Evolutionary conservation across 2,888 invertebrate genomes (phyloP).

Genomic region (Dione juno): DNA sequence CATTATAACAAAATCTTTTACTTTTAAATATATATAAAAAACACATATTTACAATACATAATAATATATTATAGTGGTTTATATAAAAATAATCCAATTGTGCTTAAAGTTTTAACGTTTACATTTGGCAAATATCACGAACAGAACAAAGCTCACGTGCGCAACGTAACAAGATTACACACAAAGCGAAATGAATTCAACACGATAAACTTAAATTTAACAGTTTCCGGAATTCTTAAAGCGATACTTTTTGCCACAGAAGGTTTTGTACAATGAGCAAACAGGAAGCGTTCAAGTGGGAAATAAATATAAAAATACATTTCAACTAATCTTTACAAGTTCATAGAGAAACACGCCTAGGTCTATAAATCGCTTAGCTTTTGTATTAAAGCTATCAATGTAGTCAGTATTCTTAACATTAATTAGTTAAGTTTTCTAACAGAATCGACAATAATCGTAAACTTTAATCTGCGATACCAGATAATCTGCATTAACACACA

Average conservation of each 20-base stretch:
- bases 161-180: slow-evolving; percentile 70
- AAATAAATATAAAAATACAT: slow-evolving; percentile 51
- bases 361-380: neutral
- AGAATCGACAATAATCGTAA: slow-evolving; percentile 73
- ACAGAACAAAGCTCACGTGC: slow-evolving; percentile 76
- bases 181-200: slow-evolving; percentile 61
- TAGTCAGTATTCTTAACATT: slow-evolving; percentile 55
- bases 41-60: too few species aligned
- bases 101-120: slow-evolving; percentile 60
- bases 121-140: slow-evolving; percentile 72
- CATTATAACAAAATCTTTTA: too few species aligned
- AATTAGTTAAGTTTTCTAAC: slow-evolving; percentile 57
- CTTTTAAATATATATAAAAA: too few species aligned
- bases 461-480: slow-evolving; percentile 69
- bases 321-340: slow-evolving; percentile 60
- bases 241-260: slow-evolving; percentile 49
- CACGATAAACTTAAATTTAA: slow-evolving; percentile 55
- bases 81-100: slow-evolving; percentile 40
- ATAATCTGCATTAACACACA: slow-evolving; percentile 66
- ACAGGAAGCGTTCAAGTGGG: slow-evolving; percentile 63
- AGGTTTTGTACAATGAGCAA: slow-evolving; percentile 54
- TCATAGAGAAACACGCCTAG: slow-evolving; percentile 50
- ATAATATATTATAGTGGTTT: slow-evolving; percentile 18
- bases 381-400: slow-evolving; percentile 16
- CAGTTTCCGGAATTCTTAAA: slow-evolving; percentile 70